These are phyloP conservation scores for Adrianichthys oophorus DNA, from an alignment of 2,797 vertebrate species.

Conservation along the genomic window DNA sequence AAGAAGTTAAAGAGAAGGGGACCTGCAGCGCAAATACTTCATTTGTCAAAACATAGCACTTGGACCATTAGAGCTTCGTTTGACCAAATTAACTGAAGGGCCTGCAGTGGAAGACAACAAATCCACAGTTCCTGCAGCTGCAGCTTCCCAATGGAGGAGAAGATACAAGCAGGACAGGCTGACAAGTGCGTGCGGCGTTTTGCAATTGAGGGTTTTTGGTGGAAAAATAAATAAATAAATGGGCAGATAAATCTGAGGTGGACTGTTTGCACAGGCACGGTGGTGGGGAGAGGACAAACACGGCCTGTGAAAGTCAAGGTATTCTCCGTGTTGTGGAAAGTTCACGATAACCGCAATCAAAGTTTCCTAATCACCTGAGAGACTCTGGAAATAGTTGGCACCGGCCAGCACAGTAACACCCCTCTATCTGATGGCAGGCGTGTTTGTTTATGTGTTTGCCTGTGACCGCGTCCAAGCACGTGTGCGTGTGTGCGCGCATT, in stretches of 20 bases:
- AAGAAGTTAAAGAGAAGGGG: conserved; percentile 33
- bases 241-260: conserved; percentile 29
- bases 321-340: conserved; percentile 67
- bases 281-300: conserved; percentile 63
- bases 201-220: conserved; percentile 14
- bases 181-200: conserved; percentile 13
- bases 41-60: background rate
- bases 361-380: conserved; percentile 63
- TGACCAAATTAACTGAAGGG: background rate
- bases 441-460: conserved; percentile 28
- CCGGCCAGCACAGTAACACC: conserved; percentile 42
- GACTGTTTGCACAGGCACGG: conserved; percentile 57
- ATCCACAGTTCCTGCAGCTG: too few relatives aligned
- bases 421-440: conserved; percentile 23
- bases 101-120: background rate
- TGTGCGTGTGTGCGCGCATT: conserved; percentile 16
- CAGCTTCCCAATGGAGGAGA: too few relatives aligned
- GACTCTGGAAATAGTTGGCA: conserved; percentile 60
- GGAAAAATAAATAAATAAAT: conserved; percentile 49
- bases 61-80: conserved; percentile 6
- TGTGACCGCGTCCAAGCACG: background rate
- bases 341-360: conserved; percentile 68
- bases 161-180: background rate
- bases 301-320: conserved; percentile 70
- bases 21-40: conserved; percentile 12